Base-by-base conservation (phyloP, 2,113 vertebrate genomes). In the Prunella himalayana region DNA sequence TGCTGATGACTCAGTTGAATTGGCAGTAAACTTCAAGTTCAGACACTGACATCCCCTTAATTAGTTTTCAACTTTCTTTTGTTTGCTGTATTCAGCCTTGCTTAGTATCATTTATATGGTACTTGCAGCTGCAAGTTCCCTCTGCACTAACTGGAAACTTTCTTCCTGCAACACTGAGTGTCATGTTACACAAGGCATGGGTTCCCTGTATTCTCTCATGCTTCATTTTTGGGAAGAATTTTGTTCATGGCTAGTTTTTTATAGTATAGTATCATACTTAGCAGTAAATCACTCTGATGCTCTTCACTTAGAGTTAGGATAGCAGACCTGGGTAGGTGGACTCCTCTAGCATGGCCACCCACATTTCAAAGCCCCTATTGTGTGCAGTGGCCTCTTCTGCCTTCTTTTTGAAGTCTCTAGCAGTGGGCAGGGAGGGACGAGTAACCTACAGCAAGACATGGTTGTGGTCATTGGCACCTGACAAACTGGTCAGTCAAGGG, bases 1-100 rank as follows among this genome's bases (percentile, higher is more conserved):
- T 72, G 93, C 70, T 95, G 87, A 95, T 95, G 93, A 94, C 63
- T 93, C 94, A 79, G 87, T 78, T 60, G 86, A 95, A 85, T 87
- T 91, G 93, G 83, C 87, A 92, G 35, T 61, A 91, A 89, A 69
- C 61, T 76, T 77, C 87, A 88, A 64, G 84, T 89, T 91, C 86
- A 92, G 54, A 28, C 23, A 14, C 39, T 86, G 90, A 80, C 82
- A 54, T 93, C 31, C 39, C 18, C 63, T 90, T 72, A 90, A 95
- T 93, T 73, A 56, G 47, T 87, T 85, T 79, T 91, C 78, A 94
- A 0, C 33, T 59, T 72, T 57, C 50, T 77, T 87, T 76, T 90
- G 33, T 82, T 97, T 4, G 2, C 60, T 91, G 1, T 80, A 57
- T 80, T 94, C 93, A 91, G 42, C 56, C 28, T 73, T 82, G 54